Conservation (phyloP, 2,113 vertebrate species). For the Pelecanus crispus region DNA sequence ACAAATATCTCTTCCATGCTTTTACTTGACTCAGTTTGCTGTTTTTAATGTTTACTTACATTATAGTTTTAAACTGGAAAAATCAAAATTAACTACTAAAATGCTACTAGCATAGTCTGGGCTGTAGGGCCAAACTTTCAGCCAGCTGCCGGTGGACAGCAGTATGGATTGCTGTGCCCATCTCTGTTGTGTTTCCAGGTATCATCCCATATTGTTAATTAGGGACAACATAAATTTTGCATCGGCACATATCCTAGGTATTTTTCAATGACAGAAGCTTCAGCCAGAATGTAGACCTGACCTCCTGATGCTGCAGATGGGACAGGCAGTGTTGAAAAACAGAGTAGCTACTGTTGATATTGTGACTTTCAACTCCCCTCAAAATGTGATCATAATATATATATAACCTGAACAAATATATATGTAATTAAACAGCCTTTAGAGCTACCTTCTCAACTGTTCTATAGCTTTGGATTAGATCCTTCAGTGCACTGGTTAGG, state of each 20-base stretch:
- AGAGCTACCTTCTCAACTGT: background rate
- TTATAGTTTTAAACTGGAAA: background rate
- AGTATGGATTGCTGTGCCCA: background rate
- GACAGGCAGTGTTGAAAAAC: background rate
- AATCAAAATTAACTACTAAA: background rate
- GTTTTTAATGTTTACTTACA: background rate
- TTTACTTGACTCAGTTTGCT: background rate
- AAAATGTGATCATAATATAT: background rate
- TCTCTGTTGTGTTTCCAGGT: background rate
- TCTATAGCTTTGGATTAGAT: background rate
- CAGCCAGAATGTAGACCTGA: background rate
- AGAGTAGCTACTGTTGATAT: background rate
- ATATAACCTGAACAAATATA: background rate
- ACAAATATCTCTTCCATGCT: background rate
- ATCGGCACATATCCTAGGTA: background rate
- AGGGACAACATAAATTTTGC: background rate
- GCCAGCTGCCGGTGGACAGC: background rate
- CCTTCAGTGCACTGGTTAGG: background rate
- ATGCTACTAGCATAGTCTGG: background rate
- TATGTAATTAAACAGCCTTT: background rate
- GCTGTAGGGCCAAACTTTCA: background rate
- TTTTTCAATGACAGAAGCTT: background rate
- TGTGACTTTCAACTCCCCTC: background rate
- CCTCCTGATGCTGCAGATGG: background rate
- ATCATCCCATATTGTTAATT: background rate